Base-by-base conservation (phyloP, 2,113 vertebrate genomes). In the Odontophorus gujanensis region DNA sequence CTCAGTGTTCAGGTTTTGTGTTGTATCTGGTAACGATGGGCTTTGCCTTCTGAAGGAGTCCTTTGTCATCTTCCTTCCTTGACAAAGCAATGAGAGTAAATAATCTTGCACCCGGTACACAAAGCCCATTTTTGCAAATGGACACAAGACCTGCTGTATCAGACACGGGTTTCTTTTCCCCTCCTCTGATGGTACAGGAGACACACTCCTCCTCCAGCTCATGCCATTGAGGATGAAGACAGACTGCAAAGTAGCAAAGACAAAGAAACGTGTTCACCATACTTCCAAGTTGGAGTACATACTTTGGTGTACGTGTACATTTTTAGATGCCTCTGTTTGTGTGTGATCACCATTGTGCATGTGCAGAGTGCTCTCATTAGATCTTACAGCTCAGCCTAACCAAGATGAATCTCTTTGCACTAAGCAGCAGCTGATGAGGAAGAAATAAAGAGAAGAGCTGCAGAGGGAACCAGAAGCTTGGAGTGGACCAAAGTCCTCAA, bases 331-430 rank as follows among this genome's bases (percentile, higher is more conserved):
- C n/a, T 8, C 18, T 4, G 5, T 32, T 55, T 24, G 34, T 45
- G n/a, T n/a, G 7, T 4, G 24, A 7, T 18, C 42, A 9, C 15
- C 8, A 0, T 3, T 28, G 8, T 20, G 48, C 11, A 3, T 13
- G 48, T 48, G 63, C 58, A 45, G 38, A 75, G 34, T 51, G 9
- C 47, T 18, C 57, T n/a, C 13, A 6, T 45, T 24, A 34, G 45
- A 3, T 65, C 68, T 80, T 25, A 51, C 38, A 82, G 58, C 73
- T 62, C 84, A 69, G 68, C 40, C 68, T 38, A 25, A 47, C 0
- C 2, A 45, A 28, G 68, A 19, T 30, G 22, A 21, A 22, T 58
- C 43, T 51, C 32, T 42, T 32, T 28, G 24, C 3, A 0, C 24
- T 13, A 78, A 73, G 61, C 84, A 38, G 76, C n/a, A 73, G 34